These are phyloP conservation scores for Belonocnema kinseyi DNA, from an alignment of 1,140 invertebrate genomes.

Conservation along the genomic window DNA sequence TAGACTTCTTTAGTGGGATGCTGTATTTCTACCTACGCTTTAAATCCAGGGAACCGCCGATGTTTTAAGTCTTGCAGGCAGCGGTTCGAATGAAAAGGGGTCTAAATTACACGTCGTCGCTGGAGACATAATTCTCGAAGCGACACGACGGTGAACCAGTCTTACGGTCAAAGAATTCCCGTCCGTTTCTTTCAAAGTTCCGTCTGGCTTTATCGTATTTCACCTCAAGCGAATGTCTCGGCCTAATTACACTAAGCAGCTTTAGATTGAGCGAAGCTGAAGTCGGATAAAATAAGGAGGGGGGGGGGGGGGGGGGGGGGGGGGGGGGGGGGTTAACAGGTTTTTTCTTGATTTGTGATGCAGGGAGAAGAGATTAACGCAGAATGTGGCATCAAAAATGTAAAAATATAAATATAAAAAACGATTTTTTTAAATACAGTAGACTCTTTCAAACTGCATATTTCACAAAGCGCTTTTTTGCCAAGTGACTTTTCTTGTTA, in stretches of 20 bases:
- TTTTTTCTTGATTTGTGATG: no score
- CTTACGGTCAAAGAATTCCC: slow-evolving; percentile 1
- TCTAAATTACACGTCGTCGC: slow-evolving; percentile 3
- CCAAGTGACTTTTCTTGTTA: no score
- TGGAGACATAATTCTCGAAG: slow-evolving; percentile 7
- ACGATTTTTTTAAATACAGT: no score
- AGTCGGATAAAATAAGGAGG: no score
- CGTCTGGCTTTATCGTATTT: slow-evolving; percentile 1
- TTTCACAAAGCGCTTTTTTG: no score
- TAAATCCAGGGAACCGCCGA: neutral
- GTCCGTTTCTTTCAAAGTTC: neutral
- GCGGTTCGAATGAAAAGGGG: neutral
- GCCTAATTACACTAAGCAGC: neutral
- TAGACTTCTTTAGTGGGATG: slow-evolving; percentile 11
- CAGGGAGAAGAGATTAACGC: no score
- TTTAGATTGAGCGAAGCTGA: neutral
- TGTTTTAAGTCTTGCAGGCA: neutral
- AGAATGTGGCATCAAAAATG: no score
- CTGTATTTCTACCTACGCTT: neutral
- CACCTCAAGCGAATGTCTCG: neutral
- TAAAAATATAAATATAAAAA: no score
- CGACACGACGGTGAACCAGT: neutral
- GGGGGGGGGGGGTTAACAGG: no score
- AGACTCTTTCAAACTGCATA: no score
- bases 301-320: no score